Evolutionary conservation across 2,797 vertebrate genomes (phyloP).

Genomic region (Percopsis omiscomaycus): DNA sequence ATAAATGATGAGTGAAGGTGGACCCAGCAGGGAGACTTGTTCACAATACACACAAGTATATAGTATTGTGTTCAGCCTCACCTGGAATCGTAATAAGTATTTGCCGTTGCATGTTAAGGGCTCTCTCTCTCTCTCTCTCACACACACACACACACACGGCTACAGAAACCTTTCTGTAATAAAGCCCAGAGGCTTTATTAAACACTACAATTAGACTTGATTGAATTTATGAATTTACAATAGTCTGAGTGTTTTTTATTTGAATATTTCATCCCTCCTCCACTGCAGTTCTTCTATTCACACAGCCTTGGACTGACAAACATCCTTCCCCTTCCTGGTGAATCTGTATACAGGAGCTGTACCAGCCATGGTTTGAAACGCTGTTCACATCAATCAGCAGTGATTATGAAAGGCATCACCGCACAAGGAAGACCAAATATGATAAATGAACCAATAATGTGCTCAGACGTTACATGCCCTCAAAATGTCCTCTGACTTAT

Average conservation of each 20-base stretch:
- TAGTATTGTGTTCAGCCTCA: too few relatives aligned
- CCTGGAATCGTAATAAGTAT: too few relatives aligned
- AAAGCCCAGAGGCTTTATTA: too few relatives aligned
- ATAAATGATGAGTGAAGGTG: too few relatives aligned
- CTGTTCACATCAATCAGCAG: slow-evolving; percentile 8
- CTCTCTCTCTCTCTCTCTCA: slow-evolving; percentile 1
- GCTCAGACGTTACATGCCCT: slow-evolving; percentile 56
- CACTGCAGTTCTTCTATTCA: background rate
- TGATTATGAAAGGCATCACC: slow-evolving; percentile 43
- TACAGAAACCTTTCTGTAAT: background rate
- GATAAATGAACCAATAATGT: slow-evolving; percentile 53
- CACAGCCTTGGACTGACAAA: background rate
- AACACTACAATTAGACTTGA: too few relatives aligned
- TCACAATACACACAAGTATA: too few relatives aligned
- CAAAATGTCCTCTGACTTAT: slow-evolving; percentile 57
- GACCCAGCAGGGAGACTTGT: too few relatives aligned
- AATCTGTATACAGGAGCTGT: background rate
- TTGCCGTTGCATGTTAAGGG: too few relatives aligned
- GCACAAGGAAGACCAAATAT: slow-evolving; percentile 34
- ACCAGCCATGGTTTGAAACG: background rate
- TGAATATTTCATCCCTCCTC: too few relatives aligned
- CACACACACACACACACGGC: background rate
- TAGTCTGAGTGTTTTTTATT: background rate
- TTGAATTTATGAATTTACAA: too few relatives aligned
- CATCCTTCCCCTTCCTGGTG: background rate